Conservation (phyloP, 2,888 invertebrate species). For the Ernsta delagoae region DNA sequence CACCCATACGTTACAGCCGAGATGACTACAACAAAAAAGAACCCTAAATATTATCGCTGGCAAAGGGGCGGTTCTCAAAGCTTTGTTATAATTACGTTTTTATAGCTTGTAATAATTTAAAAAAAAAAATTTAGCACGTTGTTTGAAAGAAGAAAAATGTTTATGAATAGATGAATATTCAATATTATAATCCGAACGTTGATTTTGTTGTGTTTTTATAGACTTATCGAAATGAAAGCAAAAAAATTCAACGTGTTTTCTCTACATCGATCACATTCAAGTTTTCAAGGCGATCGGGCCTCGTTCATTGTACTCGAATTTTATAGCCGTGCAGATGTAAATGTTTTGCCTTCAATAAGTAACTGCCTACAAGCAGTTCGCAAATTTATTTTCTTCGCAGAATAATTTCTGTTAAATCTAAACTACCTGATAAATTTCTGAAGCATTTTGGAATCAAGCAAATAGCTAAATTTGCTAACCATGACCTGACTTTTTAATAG, state of each 20-base stretch:
- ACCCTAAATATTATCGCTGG: conserved; percentile 79
- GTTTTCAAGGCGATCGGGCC: conserved; percentile 74
- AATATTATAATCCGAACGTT: neutral
- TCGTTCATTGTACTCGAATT: conserved; percentile 76
- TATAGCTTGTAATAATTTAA: neutral
- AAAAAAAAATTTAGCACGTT: neutral
- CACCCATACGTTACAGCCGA: conserved; percentile 81
- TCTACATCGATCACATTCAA: conserved; percentile 55
- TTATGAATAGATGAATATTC: conserved; percentile 1
- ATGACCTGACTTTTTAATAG: too few species aligned
- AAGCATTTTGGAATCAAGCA: neutral
- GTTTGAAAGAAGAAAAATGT: neutral
- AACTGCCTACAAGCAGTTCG: conserved; percentile 17
- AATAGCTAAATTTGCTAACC: neutral
- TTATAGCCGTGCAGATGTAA: conserved; percentile 49
- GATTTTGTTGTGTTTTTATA: conserved; percentile 3
- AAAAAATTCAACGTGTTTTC: conserved; percentile 40
- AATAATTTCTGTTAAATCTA: neutral
- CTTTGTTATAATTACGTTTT: conserved; percentile 29
- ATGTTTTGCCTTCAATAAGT: conserved; percentile 30
- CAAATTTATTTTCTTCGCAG: conserved; percentile 12
- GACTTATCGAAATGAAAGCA: neutral
- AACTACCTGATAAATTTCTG: neutral
- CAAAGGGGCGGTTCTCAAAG: conserved; percentile 67
- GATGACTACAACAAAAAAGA: conserved; percentile 82